Evolutionary conservation across 2,113 vertebrate species (phyloP), one percentile per base, ranked within the genome.

Genomic region (Tragelaphus imberbis): DNA sequence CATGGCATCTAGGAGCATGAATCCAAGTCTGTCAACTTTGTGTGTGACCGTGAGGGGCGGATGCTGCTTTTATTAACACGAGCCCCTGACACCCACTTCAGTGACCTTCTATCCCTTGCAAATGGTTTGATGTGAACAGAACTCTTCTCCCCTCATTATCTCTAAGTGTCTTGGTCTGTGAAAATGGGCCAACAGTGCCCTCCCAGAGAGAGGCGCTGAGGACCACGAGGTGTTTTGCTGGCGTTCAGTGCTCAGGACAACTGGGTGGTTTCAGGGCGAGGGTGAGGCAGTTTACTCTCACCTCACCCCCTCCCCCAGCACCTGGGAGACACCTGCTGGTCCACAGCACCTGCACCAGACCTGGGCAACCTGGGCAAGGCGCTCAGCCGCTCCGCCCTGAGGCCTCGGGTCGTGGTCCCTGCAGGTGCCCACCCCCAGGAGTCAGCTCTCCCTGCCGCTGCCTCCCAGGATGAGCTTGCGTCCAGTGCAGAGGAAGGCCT

Each of bases 201-300:
- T 6, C 12, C 21, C 7, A 6, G 49, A 28, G 14, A 21, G 5
- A 6, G 30, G n/a, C 8, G 23, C 58, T 5, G 2, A 47, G 91
- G 63, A 10, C 44, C 19, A 1, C 0, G 12, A 10, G 40, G 8
- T 1, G n/a, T 2, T 21, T 11, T 23, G 40, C 9, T 13, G 16
- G 16, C 2, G 6, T 3, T 58, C 6, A 5, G 71, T 6, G 40
- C 1, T 49, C 16, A 11, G 63, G 21, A 13, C 25, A 5, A 19
- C 19, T 51, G 2, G 3, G 53, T 8, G 19, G 81, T 19, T n/a
- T 33, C 14, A 3, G n/a, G 49, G 15, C 3, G 7, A 27, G 27
- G 63, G 30, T 1, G 2, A 44, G 33, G 9, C 58, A 14, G 4
- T 33, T 53, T 17, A 59, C 36, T 84, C 15, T 84, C 40, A 12